phyloP scores from a whole-genome alignment of 2,797 vertebrate genomes.

The Myotis pilosus region DNA sequence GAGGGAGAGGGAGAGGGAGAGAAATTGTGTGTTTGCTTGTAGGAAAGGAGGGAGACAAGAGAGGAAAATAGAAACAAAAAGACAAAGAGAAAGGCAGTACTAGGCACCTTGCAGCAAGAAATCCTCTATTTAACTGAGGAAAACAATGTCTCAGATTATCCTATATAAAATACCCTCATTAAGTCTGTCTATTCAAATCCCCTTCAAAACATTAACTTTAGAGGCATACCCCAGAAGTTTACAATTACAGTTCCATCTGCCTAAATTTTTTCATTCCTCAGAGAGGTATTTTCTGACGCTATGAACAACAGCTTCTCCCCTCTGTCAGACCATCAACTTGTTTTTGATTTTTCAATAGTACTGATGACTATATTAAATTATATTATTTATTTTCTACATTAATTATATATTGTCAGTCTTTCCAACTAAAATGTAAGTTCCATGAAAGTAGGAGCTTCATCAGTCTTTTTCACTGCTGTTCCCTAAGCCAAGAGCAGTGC shows the following conservation, averaged over 20 bases:
- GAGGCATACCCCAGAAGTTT: background rate
- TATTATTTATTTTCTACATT: conserved; percentile 20
- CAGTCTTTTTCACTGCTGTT: background rate
- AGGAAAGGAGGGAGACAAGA: background rate
- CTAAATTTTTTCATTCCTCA: background rate
- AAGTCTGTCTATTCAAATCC: background rate
- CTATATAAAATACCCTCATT: background rate
- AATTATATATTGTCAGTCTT: background rate
- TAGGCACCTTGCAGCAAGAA: background rate
- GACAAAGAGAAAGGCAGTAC: background rate
- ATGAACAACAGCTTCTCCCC: background rate
- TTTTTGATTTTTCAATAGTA: background rate
- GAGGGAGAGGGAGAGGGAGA: background rate
- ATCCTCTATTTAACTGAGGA: background rate
- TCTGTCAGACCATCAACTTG: background rate
- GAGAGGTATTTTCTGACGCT: background rate
- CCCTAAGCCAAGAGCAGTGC: background rate
- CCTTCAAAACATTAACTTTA: conserved; percentile 15
- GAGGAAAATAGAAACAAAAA: background rate
- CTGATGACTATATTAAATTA: background rate
- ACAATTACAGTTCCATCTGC: background rate
- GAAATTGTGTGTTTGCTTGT: no score
- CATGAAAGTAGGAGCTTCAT: background rate
- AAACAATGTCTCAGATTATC: background rate
- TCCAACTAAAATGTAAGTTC: conserved; percentile 9